A percentile compares a stretch with the other conserved stretches of the same genome.
These are phyloP conservation scores for Palythoa heliodiscus DNA, from an alignment of 92 coral and sea anemone species.

Conservation along the genomic window DNA sequence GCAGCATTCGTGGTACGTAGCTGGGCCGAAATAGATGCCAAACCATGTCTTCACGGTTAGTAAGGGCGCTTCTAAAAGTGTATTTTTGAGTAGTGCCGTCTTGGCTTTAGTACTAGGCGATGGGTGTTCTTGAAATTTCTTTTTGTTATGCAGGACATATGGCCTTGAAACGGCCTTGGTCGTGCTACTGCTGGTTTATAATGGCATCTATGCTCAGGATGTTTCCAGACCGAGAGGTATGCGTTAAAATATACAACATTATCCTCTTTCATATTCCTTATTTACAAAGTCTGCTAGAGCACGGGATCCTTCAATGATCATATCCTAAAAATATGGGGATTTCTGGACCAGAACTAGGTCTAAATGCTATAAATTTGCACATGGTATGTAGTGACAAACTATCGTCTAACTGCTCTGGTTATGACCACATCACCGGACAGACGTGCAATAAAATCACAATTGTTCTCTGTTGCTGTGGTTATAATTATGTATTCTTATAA, in stretches of 20 bases:
- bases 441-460: conserved; percentile 27
- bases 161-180: conserved; percentile 70
- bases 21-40: conserved; percentile 94
- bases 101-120: neutral
- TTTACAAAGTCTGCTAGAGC: conserved; percentile 14
- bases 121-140: conserved; percentile 1
- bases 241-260: conserved; percentile 34
- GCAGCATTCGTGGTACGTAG: conserved; percentile 85
- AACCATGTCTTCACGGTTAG: conserved; percentile 87
- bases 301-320: neutral
- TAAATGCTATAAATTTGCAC: neutral
- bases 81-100: neutral
- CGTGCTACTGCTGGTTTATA: conserved; percentile 58
- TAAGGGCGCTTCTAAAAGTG: neutral
- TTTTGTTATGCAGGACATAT: conserved; percentile 61
- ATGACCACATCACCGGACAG: conserved; percentile 26
- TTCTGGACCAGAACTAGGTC: neutral
- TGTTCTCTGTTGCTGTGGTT: conserved; percentile 37
- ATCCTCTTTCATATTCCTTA: conserved; percentile 2
- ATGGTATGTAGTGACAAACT: neutral
- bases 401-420: conserved; percentile 8
- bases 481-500: neutral
- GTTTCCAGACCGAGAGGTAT: conserved; percentile 66
- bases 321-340: neutral
- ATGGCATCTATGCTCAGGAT: conserved; percentile 90